These are phyloP conservation scores for Rallus crepitans DNA, from an alignment of 2,797 vertebrate genomes.

Conservation along the genomic window DNA sequence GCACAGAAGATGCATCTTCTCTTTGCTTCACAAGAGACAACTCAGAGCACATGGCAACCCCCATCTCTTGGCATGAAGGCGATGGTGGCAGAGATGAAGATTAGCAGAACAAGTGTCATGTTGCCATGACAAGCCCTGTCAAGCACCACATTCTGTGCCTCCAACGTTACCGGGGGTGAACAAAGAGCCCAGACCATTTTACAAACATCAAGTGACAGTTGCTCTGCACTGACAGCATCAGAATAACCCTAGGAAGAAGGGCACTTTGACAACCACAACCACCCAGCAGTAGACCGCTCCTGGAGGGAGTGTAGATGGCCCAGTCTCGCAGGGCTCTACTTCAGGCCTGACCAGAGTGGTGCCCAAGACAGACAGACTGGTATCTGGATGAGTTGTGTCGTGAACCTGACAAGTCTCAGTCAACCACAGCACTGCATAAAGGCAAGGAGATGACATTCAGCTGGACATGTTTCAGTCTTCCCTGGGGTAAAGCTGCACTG, in stretches of 20 bases:
- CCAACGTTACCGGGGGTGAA: background rate
- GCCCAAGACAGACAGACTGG: background rate
- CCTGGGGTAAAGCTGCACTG: background rate
- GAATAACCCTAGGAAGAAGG: background rate
- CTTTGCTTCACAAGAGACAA: background rate
- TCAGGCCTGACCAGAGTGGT: background rate
- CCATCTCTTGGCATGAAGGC: background rate
- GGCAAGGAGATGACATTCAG: background rate
- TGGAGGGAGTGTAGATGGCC: background rate
- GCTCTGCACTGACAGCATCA: background rate
- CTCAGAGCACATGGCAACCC: background rate
- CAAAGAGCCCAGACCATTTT: background rate
- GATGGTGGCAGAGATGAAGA: background rate
- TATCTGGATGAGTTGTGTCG: background rate
- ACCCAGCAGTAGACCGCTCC: accelerated
- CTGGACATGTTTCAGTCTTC: background rate
- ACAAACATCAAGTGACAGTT: background rate
- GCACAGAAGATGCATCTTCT: background rate
- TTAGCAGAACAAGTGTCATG: background rate
- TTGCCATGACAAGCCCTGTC: background rate
- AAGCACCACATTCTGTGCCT: background rate
- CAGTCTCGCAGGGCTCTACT: background rate
- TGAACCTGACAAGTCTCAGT: background rate
- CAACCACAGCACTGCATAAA: background rate
- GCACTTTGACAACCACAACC: background rate